These are phyloP conservation scores for Scomberomorus guttatus DNA, from an alignment of 2,797 vertebrate species.

Conservation along the genomic window DNA sequence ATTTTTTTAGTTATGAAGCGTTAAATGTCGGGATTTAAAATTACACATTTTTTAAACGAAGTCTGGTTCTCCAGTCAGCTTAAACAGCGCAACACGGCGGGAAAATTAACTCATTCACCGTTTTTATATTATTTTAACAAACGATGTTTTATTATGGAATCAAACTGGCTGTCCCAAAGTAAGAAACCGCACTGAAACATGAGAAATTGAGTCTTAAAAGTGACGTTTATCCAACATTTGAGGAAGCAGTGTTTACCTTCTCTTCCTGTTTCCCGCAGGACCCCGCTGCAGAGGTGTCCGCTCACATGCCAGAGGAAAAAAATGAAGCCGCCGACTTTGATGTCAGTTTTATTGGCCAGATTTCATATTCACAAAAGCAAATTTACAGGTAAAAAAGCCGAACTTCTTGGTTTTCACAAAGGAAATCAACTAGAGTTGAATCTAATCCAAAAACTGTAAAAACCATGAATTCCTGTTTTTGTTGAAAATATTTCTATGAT, in stretches of 20 bases:
- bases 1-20: fast-evolving
- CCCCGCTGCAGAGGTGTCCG: constrained; percentile 43
- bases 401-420: too few species aligned
- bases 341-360: too few species aligned
- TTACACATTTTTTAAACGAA: fast-evolving
- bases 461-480: too few species aligned
- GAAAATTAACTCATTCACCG: fast-evolving
- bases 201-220: fast-evolving
- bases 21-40: neutral
- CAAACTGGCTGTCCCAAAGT: fast-evolving
- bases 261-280: constrained; percentile 49
- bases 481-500: too few species aligned
- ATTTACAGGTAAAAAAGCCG: too few species aligned
- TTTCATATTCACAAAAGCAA: too few species aligned
- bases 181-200: fast-evolving
- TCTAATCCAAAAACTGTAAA: too few species aligned
- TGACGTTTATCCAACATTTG: fast-evolving
- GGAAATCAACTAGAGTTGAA: too few species aligned
- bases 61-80: neutral
- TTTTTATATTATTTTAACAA: neutral
- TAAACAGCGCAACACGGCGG: neutral
- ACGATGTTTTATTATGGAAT: fast-evolving
- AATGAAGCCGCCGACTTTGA: too few species aligned
- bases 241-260: constrained; percentile 58
- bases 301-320: constrained; percentile 14